These are phyloP conservation scores for Lissonota sp. DNA, from an alignment of 2,888 invertebrate species.

Conservation along the genomic window DNA sequence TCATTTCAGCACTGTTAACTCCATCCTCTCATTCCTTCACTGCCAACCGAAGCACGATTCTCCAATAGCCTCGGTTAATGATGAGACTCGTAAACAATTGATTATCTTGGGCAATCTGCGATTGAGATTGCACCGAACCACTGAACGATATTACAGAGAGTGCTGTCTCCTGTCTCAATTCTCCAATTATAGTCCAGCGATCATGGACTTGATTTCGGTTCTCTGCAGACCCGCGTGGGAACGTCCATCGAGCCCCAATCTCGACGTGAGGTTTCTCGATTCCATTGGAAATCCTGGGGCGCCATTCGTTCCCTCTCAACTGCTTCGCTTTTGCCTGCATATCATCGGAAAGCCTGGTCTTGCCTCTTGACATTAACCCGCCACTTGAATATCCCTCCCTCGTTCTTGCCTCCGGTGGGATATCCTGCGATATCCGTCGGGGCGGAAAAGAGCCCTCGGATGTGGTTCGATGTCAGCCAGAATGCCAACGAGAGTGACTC, in stretches of 20 bases:
- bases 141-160: not conserved
- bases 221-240: not conserved
- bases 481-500: conserved; percentile 50
- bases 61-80: conserved; percentile 20
- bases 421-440: conserved; percentile 25
- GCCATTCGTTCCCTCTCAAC: conserved; percentile 11
- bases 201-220: not conserved
- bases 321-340: conserved; percentile 14
- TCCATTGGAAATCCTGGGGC: conserved; percentile 25
- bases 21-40: conserved; percentile 1
- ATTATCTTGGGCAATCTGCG: too few species aligned
- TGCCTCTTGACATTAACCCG: conserved; percentile 63
- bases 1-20: not conserved
- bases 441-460: conserved; percentile 39
- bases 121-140: too few species aligned
- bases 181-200: conserved; percentile 40
- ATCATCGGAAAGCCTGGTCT: conserved; percentile 14
- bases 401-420: conserved; percentile 9
- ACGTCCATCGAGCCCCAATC: not conserved
- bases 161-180: conserved; percentile 19
- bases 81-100: not conserved
- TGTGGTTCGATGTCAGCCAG: conserved; percentile 52
- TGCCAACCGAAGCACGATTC: conserved; percentile 11
- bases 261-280: conserved; percentile 21
- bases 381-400: conserved; percentile 44